Evolutionary conservation across 2,888 invertebrate species (phyloP), one percentile per base, ranked within the genome.

Genomic region (Ectobius pallidus): DNA sequence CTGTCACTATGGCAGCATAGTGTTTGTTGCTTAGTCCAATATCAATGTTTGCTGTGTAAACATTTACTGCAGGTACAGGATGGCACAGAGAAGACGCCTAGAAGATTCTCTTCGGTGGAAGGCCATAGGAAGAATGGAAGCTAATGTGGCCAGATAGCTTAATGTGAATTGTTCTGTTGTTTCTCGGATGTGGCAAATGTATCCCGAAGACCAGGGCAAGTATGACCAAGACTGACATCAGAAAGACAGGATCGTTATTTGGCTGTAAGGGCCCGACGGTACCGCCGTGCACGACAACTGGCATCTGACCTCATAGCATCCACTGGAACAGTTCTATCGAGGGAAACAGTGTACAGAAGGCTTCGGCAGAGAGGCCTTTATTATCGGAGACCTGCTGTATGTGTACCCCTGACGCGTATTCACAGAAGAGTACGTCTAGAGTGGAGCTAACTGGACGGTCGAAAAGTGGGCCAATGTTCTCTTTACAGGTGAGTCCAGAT

Each of bases 291-390:
- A 32, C 63, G 20, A 30, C 2, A 63, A 11, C 63, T 63, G 30
- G 63, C 32, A 58, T 58, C 30, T 58, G 20, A 58, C 22, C 1
- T 58, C 58, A 27, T 3, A 25, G 4, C 4, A 58, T 58, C 25
- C 25, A 58, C 58, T 58, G 58, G 2, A 58, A 58, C 58, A 58
- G 25, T 22, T 58, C 6, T 58, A 58, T 58, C 16, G 11, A n/a
- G 58, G 11, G 3, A 58, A 58, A 58, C 58, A 22, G 22, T 58
- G 55, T 16, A 55, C 55, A 55, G 58, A 58, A 7, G 1, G 14
- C 58, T 58, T 22, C 6, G 22, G 22, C 58, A 58, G 22, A 58
- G 22, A 58, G 58, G 58, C 6, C 20, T 3, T 58, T 58, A 22
- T 11, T 58, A 27, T 22, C 58, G 58, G 58, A 22, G 58, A 58